Evolutionary conservation across 2,113 vertebrate species (phyloP), one percentile per base, ranked within the genome.

Genomic region (Saimiri boliviensis): DNA sequence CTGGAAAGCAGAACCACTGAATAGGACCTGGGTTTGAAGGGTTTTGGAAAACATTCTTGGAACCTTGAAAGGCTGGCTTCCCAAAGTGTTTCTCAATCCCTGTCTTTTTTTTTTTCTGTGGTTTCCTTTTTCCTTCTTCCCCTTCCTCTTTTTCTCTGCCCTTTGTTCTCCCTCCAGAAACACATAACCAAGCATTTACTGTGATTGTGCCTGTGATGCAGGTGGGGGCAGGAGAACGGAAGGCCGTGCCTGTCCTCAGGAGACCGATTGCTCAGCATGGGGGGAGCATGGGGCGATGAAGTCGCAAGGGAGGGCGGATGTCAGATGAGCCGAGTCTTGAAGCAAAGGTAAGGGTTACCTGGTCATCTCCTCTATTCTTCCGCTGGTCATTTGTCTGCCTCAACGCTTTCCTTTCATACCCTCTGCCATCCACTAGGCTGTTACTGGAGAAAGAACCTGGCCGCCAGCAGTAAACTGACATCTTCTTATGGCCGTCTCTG

Each of bases 41-140:
- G 56, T 40, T 98, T 74, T 20, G 89, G 5, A 89, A 97, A 96
- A 94, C 35, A 2, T 37, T 93, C 42, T 96, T 97, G 90, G 58
- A 97, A 84, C 32, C 3, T 13, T 37, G 42, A 68, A 94, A 71
- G 47, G 16, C 27, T 89, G 47, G 81, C 71, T 88, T 89, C 66
- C 60, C 40, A 16, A 35, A 35, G 27, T 13, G 84, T 68, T 66
- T 16, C 70, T 89, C 85, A 7, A 3, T 54, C 40, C 42, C 47
- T 11, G 13, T 40, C 27, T 84, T 37, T 2, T 60, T 77, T 80
- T 14, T 32, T 74, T 63, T 85, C 30, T 49, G 76, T 16, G 4
- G 9, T 70, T 88, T 86, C 37, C 56, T 74, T 71, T 68, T 68
- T 90, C 40, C 40, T 94, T 77, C 81, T 16, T 30, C 16, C 42